Percentiles rank a stretch among this genome's conserved stretches.
These are phyloP conservation scores for Brachyhypopomus gauderio DNA, from an alignment of 2,113 vertebrate species.

Conservation along the genomic window DNA sequence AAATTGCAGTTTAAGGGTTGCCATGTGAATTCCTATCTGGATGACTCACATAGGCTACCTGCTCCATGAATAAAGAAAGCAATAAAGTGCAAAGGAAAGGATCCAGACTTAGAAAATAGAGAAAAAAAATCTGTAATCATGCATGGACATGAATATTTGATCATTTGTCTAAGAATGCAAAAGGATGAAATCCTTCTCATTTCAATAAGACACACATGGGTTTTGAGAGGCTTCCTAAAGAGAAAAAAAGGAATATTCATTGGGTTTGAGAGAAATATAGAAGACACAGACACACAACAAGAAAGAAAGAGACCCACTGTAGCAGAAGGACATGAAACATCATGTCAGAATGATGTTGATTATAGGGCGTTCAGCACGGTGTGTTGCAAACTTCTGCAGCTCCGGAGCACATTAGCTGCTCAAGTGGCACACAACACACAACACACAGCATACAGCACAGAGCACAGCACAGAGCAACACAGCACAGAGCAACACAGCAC, in stretches of 20 bases:
- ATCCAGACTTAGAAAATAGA: constrained; percentile 64
- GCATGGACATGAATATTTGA: constrained; percentile 77
- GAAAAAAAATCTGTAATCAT: constrained; percentile 60
- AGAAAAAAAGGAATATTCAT: constrained; percentile 56
- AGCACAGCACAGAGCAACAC: too few species aligned
- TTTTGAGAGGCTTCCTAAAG: constrained; percentile 48
- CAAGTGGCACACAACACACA: background rate
- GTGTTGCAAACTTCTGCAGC: constrained; percentile 34
- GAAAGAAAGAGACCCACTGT: background rate
- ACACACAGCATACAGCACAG: too few species aligned
- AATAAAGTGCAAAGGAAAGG: constrained; percentile 80
- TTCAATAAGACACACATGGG: constrained; percentile 44
- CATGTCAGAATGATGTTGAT: constrained; percentile 24
- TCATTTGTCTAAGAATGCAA: constrained; percentile 64
- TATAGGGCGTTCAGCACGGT: constrained; percentile 3
- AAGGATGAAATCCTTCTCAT: constrained; percentile 53
- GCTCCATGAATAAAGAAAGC: constrained; percentile 78
- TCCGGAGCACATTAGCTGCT: background rate
- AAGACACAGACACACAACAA: constrained; percentile 6
- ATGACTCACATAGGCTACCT: constrained; percentile 67
- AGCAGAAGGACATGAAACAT: constrained; percentile 5
- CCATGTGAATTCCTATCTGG: constrained; percentile 52
- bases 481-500: too few species aligned
- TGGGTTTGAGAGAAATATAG: constrained; percentile 48
- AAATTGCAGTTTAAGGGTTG: constrained; percentile 16